phyloP scores from a whole-genome alignment of 2,888 invertebrate genomes.

The Automeris io region DNA sequence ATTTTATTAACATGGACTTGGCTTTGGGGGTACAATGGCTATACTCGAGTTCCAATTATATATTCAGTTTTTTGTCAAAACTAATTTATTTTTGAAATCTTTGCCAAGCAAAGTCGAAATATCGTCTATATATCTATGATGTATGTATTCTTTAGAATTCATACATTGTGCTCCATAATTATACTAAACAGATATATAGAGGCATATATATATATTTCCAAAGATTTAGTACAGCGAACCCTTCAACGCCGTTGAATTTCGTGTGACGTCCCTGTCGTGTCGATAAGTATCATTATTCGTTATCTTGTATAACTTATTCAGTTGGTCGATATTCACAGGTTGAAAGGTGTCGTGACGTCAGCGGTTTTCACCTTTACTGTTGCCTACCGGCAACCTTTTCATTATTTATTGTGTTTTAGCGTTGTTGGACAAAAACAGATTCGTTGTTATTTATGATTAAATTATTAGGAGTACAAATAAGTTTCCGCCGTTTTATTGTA shows the following conservation, averaged over 20 bases:
- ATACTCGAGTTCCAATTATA: no score
- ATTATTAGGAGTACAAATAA: no score
- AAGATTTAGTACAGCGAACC: not conserved
- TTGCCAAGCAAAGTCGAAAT: not conserved
- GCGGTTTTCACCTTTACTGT: slow-evolving; percentile 19
- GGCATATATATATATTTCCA: no score
- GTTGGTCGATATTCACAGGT: slow-evolving; percentile 21
- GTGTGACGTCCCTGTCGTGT: slow-evolving; percentile 19
- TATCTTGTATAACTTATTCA: slow-evolving; percentile 21
- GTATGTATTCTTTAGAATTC: not conserved
- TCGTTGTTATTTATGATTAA: not conserved
- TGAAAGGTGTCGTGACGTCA: slow-evolving; percentile 21
- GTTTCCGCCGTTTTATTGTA: no score
- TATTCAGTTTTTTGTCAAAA: not conserved
- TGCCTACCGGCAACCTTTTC: not conserved
- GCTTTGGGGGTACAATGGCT: no score
- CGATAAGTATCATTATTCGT: slow-evolving; percentile 11
- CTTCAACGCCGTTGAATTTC: not conserved
- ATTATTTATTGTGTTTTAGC: not conserved
- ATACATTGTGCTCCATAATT: not conserved
- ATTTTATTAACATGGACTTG: no score
- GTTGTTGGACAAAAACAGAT: not conserved
- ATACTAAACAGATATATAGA: not conserved
- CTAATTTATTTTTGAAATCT: not conserved
- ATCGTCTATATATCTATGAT: not conserved